Conservation (phyloP, 2,797 vertebrate genomes). For the Bufotes viridis region DNA sequence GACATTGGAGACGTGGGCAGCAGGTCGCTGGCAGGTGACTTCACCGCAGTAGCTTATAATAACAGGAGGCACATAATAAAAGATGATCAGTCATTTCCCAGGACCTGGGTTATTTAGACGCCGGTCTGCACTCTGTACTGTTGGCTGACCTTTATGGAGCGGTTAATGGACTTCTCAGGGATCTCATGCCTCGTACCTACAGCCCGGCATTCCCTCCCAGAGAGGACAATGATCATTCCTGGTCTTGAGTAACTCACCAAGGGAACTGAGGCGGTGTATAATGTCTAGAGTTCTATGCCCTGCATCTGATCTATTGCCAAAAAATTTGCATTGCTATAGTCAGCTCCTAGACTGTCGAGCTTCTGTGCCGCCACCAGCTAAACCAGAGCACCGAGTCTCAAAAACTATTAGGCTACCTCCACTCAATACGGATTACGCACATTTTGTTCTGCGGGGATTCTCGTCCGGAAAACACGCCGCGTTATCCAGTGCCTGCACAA, state of each 20-base stretch:
- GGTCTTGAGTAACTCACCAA: background rate
- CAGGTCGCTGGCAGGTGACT: conserved; percentile 38
- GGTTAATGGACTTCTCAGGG: conserved; percentile 16
- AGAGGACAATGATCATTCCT: background rate
- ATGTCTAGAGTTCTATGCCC: background rate
- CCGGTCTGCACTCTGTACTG: background rate
- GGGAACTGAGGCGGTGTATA: background rate
- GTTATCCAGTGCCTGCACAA: no score
- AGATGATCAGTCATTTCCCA: background rate
- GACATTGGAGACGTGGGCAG: background rate
- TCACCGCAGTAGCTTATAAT: background rate
- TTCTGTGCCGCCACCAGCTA: background rate
- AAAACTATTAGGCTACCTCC: background rate
- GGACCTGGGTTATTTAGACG: conserved; percentile 20
- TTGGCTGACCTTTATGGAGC: conserved; percentile 31
- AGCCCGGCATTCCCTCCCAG: background rate
- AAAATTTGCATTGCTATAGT: background rate
- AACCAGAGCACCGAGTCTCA: background rate
- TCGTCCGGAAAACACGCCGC: no score
- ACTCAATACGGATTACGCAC: no score
- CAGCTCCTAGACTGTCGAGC: background rate
- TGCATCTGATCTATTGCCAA: background rate
- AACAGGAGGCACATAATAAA: conserved; percentile 17
- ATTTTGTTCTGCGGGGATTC: no score
- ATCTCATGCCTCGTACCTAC: background rate